phyloP scores from a whole-genome alignment of 2,113 vertebrate genomes.

The Ramphastos sulfuratus region DNA sequence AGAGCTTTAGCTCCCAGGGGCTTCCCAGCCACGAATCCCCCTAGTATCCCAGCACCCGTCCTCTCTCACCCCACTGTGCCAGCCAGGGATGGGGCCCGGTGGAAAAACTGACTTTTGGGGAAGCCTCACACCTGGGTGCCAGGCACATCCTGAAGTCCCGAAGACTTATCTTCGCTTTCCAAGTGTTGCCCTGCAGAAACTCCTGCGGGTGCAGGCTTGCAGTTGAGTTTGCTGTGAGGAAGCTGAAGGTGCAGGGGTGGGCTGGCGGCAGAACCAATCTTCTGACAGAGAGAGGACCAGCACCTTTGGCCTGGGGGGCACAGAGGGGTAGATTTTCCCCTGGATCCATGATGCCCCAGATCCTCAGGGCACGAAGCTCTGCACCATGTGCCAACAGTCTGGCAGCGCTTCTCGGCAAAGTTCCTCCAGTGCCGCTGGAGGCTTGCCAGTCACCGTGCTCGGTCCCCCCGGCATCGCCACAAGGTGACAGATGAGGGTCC shows the following conservation, averaged over 20 bases:
- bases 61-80: background rate
- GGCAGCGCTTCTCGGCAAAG: background rate
- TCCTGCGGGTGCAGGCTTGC: rapidly evolving
- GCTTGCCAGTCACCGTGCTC: background rate
- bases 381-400: rapidly evolving
- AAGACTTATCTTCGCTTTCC: background rate
- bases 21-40: background rate
- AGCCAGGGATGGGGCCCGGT: rapidly evolving
- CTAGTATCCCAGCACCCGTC: rapidly evolving
- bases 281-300: rapidly evolving
- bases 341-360: rapidly evolving
- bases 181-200: background rate
- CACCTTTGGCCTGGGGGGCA: background rate
- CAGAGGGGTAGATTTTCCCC: rapidly evolving
- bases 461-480: rapidly evolving
- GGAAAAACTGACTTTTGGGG: background rate
- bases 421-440: rapidly evolving
- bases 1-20: background rate
- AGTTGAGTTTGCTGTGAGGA: background rate
- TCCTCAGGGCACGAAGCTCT: background rate
- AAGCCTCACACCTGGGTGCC: background rate
- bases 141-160: rapidly evolving
- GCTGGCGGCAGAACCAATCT: background rate
- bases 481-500: rapidly evolving
- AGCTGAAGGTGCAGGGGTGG: background rate